Conservation (phyloP, 2,888 invertebrate species). For the Heterodera filipjevi region DNA sequence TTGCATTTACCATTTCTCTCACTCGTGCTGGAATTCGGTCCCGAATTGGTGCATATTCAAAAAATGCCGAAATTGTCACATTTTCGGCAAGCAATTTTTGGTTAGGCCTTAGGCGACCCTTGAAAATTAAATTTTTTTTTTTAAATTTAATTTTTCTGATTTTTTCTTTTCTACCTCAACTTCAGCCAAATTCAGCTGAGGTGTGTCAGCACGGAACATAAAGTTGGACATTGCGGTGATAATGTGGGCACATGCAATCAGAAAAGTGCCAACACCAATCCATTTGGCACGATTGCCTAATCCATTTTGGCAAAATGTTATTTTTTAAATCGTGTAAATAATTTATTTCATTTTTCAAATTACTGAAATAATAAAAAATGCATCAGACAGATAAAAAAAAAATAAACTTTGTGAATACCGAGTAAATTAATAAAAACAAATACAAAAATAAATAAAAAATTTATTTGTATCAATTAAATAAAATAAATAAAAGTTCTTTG, state of each 20-base stretch:
- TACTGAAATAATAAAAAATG: no score
- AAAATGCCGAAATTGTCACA: slow-evolving; percentile 37
- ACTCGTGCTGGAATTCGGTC: slow-evolving; percentile 44
- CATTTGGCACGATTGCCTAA: slow-evolving; percentile 56
- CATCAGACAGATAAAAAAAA: no score
- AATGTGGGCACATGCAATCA: slow-evolving; percentile 62
- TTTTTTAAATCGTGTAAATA: not conserved
- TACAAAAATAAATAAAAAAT: no score
- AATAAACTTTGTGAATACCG: no score
- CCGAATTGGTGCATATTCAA: slow-evolving; percentile 42
- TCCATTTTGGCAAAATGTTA: no score
- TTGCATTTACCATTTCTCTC: slow-evolving; percentile 32
- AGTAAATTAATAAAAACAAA: no score
- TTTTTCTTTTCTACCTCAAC: slow-evolving; percentile 45
- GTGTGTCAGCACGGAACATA: slow-evolving; percentile 54
- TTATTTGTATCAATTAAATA: no score
- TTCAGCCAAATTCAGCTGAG: slow-evolving; percentile 51
- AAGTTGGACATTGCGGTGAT: slow-evolving; percentile 56
- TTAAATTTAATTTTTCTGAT: slow-evolving; percentile 17
- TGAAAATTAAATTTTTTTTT: not conserved
- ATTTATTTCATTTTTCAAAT: no score
- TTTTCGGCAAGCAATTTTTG: slow-evolving; percentile 31
- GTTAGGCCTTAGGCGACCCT: slow-evolving; percentile 33
- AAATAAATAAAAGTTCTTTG: no score
- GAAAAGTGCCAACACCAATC: slow-evolving; percentile 63